Percentiles rank a stretch among this genome's conserved stretches.
phyloP scores from a whole-genome alignment of 2,888 invertebrate species.

The Parelbella ahira region DNA sequence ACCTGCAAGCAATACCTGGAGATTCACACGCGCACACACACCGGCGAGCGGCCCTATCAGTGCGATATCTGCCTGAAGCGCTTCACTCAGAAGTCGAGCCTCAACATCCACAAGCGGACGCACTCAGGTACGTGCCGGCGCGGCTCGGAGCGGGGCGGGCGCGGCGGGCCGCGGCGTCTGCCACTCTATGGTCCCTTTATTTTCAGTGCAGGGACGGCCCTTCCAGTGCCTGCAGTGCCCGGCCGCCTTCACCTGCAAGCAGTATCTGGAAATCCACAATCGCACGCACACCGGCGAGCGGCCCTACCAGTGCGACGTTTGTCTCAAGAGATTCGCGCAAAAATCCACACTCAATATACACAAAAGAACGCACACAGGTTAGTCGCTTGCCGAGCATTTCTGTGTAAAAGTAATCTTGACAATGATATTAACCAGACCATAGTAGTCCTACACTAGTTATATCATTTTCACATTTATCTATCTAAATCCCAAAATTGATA shows the following conservation, averaged over 20 bases:
- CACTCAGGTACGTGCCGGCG: conserved; percentile 81
- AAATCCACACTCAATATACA: conserved; percentile 91
- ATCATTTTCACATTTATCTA: too few relatives aligned
- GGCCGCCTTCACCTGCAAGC: conserved; percentile 81
- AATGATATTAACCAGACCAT: too few relatives aligned
- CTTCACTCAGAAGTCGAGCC: conserved; percentile 90
- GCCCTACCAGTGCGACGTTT: conserved; percentile 85
- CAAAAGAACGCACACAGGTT: conserved; percentile 88
- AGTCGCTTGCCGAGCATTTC: conserved; percentile 35
- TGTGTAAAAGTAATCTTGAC: conserved; percentile 6
- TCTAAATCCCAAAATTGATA: conserved; percentile 2
- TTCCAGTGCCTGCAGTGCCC: conserved; percentile 82
- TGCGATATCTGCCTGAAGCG: conserved; percentile 89
- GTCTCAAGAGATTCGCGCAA: conserved; percentile 90
- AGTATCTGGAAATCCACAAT: conserved; percentile 78
- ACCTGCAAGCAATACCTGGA: conserved; percentile 80
- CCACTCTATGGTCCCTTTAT: conserved; percentile 20
- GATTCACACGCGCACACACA: conserved; percentile 79
- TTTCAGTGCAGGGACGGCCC: conserved; percentile 78
- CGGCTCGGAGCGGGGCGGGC: conserved; percentile 40
- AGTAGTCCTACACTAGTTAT: too few relatives aligned
- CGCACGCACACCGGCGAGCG: conserved; percentile 79
- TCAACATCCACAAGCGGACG: conserved; percentile 90
- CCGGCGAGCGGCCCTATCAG: conserved; percentile 81
- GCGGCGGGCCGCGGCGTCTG: conserved; percentile 25